These are phyloP conservation scores for Erebia palarica DNA, from an alignment of 2,888 invertebrate species.

Conservation along the genomic window DNA sequence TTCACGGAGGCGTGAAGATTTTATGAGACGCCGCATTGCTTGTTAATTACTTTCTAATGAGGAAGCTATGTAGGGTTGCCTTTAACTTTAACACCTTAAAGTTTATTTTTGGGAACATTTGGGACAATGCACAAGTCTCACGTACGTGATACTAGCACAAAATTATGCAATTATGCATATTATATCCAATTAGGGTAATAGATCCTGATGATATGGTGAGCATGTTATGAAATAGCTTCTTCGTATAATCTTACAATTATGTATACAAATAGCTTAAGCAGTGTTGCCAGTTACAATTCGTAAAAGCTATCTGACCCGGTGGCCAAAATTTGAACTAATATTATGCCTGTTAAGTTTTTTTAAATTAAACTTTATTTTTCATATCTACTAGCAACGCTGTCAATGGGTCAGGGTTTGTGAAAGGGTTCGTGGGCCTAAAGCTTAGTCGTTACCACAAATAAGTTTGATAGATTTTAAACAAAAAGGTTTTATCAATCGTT, in stretches of 20 bases:
- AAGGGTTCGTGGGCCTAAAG: no score
- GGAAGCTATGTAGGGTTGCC: conserved; percentile 47
- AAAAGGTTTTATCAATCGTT: not conserved
- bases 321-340: no score
- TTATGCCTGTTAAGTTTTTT: no score
- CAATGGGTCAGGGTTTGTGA: no score
- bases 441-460: not conserved
- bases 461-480: not conserved
- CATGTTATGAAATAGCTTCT: not conserved
- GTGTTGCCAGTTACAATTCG: not conserved
- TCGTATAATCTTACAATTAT: not conserved
- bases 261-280: not conserved
- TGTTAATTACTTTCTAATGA: conserved; percentile 74
- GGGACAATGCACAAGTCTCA: not conserved
- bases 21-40: conserved; percentile 55
- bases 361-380: no score
- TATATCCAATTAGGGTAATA: conserved; percentile 18
- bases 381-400: no score
- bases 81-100: not conserved
- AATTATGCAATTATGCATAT: conserved; percentile 15
- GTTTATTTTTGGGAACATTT: not conserved
- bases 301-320: no score
- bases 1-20: conserved; percentile 52
- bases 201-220: conserved; percentile 8
- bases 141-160: conserved; percentile 22